These are phyloP conservation scores for Megaceryle torquata DNA, from an alignment of 2,113 vertebrate species.

Conservation along the genomic window DNA sequence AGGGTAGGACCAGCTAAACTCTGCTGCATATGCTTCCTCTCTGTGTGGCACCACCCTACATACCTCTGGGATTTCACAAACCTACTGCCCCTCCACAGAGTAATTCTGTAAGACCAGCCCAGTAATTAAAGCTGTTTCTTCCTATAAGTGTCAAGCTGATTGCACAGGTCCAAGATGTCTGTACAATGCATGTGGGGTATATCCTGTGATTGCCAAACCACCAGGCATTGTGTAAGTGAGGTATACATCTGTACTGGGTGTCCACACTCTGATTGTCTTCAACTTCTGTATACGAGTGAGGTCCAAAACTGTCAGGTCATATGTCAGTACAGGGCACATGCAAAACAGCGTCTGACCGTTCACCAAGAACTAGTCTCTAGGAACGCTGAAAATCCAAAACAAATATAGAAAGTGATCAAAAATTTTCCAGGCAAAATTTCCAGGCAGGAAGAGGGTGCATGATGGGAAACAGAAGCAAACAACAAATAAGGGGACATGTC, in stretches of 20 bases:
- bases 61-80: neutral
- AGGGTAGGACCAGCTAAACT: neutral
- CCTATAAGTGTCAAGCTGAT: neutral
- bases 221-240: neutral
- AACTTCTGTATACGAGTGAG: neutral
- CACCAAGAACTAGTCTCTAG: neutral
- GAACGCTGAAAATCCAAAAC: neutral
- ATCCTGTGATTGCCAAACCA: neutral
- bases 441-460: neutral
- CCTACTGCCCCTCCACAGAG: neutral
- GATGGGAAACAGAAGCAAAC: neutral
- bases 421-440: neutral
- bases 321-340: neutral
- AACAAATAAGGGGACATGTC: neutral
- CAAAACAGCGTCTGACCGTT: neutral
- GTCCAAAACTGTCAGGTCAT: neutral
- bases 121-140: neutral
- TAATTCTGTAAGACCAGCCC: neutral
- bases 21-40: neutral
- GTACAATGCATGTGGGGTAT: neutral
- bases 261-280: neutral
- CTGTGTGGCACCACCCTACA: neutral
- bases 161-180: neutral
- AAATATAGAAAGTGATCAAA: conserved; percentile 5
- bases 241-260: neutral